Evolutionary conservation across 2,797 vertebrate genomes (phyloP).

Genomic region (Liasis olivaceus): DNA sequence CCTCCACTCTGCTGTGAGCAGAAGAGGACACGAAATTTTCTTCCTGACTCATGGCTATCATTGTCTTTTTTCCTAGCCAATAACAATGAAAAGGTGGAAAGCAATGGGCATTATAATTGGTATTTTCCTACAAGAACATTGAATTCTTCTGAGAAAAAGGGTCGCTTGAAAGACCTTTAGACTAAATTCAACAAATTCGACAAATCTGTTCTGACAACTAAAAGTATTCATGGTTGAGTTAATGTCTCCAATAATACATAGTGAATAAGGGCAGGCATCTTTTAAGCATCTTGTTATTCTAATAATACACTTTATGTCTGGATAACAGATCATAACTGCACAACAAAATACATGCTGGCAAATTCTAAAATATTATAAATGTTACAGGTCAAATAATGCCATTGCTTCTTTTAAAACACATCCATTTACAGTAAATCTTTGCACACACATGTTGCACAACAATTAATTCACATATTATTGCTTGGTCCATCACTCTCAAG

Average conservation of each 20-base stretch:
- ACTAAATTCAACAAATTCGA: constrained; percentile 60
- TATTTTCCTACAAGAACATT: constrained; percentile 48
- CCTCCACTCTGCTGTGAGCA: neutral
- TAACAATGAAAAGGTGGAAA: neutral
- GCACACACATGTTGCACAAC: neutral
- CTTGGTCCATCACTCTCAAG: neutral
- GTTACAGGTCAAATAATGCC: neutral
- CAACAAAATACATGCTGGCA: neutral
- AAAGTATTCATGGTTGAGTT: constrained; percentile 64
- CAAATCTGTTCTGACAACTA: constrained; percentile 56
- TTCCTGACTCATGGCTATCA: neutral
- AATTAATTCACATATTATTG: neutral
- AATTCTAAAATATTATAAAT: neutral
- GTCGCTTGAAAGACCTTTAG: constrained; percentile 57
- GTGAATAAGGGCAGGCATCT: constrained; percentile 60
- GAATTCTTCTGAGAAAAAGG: constrained; percentile 54
- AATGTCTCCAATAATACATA: constrained; percentile 61
- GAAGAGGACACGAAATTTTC: neutral
- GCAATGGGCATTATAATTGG: neutral
- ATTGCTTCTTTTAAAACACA: neutral
- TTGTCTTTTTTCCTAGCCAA: neutral
- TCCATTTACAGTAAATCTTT: neutral
- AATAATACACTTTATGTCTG: constrained; percentile 61
- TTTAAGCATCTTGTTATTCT: constrained; percentile 48
- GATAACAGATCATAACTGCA: constrained; percentile 26